Evolutionary conservation across 2,888 invertebrate species (phyloP), one percentile per base, ranked within the genome.

Genomic region (Amiota communis): DNA sequence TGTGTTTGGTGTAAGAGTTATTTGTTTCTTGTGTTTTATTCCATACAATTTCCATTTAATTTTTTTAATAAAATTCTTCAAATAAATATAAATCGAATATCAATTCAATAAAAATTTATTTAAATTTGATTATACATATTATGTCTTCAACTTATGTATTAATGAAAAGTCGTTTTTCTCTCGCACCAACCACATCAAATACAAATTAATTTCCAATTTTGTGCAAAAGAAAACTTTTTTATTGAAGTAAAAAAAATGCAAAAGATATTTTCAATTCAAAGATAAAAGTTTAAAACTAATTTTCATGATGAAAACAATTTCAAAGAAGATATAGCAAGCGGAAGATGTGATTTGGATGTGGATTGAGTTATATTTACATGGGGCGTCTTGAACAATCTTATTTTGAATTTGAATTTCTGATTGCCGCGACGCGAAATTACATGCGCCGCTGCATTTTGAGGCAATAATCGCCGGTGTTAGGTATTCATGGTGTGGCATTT

Each of bases 171-270:
- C 36, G n/a, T 36, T 36, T 36, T 36, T 36, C 36, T 36, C 36
- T 36, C 36, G 0, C 36, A 68, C 20, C 65, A 74, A 74, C 36
- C 8, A 36, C 75, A 73, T 75, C 71, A 85, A 80, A 85, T 85
- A 80, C 80, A 85, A 83, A 83, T 83, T 85, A 85, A 83, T 85
- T 82, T 84, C 83, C 72, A 81, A 85, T 85, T 80, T 79, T 77
- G 68, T 78, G 49, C 51, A 12, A 63, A 20, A 10, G 36, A 36
- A 36, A 36, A n/a, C n/a, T 6, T 36, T 36, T 36, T 36, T 36
- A 36, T 36, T 36, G 36, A 36, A 36, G 9, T 12, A 36, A n/a
- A 67, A 67, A 12, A 65, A 65, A 46, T 11, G 23, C 64, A 46
- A 64, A 36, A 46, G 59, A 12, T 15, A 12, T 46, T 36, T 74